phyloP scores from a whole-genome alignment of 2,797 vertebrate genomes.

The Buceros bicornis region DNA sequence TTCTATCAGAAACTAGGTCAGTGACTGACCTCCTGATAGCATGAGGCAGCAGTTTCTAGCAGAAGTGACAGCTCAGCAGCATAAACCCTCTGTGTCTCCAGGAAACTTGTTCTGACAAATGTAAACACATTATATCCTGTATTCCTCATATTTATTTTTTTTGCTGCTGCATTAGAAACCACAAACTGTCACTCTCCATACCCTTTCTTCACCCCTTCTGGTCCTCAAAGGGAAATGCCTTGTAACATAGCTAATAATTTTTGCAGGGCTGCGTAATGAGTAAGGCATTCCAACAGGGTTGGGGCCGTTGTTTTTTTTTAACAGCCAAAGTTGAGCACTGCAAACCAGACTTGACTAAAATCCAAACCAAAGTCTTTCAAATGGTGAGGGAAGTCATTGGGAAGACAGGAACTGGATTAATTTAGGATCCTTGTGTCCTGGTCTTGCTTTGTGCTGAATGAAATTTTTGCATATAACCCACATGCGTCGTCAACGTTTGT shows the following conservation, averaged over 20 bases:
- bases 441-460: background rate
- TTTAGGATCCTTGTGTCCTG: background rate
- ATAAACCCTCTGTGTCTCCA: slow-evolving; percentile 77
- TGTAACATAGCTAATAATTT: slow-evolving; percentile 62
- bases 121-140: slow-evolving; percentile 87
- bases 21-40: slow-evolving; percentile 79
- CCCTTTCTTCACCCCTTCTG: slow-evolving; percentile 67
- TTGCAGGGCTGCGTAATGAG: slow-evolving; percentile 32
- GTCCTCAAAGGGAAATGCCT: slow-evolving; percentile 70
- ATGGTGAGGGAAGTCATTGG: background rate
- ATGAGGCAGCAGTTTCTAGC: slow-evolving; percentile 88
- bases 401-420: slow-evolving; percentile 27
- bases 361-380: slow-evolving; percentile 56
- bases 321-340: background rate
- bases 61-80: slow-evolving; percentile 72
- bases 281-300: slow-evolving; percentile 3
- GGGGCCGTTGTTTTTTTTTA: background rate
- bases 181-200: slow-evolving; percentile 65
- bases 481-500: rapidly evolving
- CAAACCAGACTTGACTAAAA: slow-evolving; percentile 65
- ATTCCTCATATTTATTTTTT: slow-evolving; percentile 68
- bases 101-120: slow-evolving; percentile 85
- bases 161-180: slow-evolving; percentile 68
- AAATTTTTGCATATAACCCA: background rate
- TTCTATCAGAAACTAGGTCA: slow-evolving; percentile 85